Percentiles rank a stretch among this genome's conserved stretches.
These are phyloP conservation scores for Gorsachius magnificus DNA, from an alignment of 2,797 vertebrate species.

Conservation along the genomic window DNA sequence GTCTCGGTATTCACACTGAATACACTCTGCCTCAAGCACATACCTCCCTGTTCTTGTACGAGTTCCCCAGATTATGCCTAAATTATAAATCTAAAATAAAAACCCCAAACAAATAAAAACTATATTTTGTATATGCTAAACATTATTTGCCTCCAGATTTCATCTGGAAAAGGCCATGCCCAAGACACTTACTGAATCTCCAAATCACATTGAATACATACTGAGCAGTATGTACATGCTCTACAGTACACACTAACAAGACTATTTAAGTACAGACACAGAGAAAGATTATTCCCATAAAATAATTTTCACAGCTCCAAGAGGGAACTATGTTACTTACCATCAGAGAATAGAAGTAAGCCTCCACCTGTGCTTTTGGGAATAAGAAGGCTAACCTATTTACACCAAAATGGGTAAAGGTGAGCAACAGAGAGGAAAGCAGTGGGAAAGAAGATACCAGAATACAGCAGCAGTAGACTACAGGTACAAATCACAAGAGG, in stretches of 20 bases:
- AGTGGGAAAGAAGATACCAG: not conserved
- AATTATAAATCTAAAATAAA: not conserved
- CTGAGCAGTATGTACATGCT: not conserved
- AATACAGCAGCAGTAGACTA: not conserved
- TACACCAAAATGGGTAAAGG: not conserved
- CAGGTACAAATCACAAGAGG: not conserved
- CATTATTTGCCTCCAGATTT: not conserved
- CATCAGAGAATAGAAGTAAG: not conserved
- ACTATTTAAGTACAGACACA: not conserved
- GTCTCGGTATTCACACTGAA: not conserved
- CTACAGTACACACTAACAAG: not conserved
- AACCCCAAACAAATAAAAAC: not conserved
- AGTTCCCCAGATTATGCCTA: not conserved
- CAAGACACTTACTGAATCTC: not conserved
- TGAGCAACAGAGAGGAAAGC: not conserved
- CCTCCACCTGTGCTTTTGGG: not conserved
- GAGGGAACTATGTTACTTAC: not conserved
- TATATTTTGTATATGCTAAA: not conserved
- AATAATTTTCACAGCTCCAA: not conserved
- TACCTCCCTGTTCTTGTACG: accelerated
- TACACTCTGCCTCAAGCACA: not conserved
- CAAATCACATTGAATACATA: not conserved
- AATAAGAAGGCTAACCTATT: not conserved
- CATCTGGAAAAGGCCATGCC: not conserved
- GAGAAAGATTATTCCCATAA: not conserved